These are phyloP conservation scores for Nysson spinosus DNA, from an alignment of 2,888 invertebrate genomes.

Conservation along the genomic window DNA sequence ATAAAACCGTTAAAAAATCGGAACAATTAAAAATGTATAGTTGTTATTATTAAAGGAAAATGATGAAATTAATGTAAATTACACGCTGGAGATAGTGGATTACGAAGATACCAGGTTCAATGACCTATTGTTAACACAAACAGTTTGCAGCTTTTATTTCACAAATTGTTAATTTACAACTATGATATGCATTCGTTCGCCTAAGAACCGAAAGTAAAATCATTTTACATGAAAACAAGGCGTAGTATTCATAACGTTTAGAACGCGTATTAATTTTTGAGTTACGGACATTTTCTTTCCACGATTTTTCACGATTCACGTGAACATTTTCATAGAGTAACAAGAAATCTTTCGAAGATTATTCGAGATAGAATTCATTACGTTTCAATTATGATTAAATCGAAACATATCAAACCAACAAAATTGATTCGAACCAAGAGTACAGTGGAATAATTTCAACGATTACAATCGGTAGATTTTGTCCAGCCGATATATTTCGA, in stretches of 20 bases:
- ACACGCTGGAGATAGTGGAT: slow-evolving; percentile 6
- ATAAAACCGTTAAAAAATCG: too few relatives aligned
- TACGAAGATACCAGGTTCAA: slow-evolving; percentile 38
- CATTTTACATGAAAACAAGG: slow-evolving; percentile 55
- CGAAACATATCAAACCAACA: too few relatives aligned
- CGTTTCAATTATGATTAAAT: too few relatives aligned
- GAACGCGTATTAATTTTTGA: slow-evolving; percentile 51
- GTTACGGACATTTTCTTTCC: slow-evolving; percentile 44
- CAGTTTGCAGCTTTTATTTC: slow-evolving; percentile 86
- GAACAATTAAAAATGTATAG: not conserved
- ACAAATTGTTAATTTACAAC: slow-evolving; percentile 92
- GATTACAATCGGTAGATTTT: too few relatives aligned
- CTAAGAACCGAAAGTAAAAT: slow-evolving; percentile 80
- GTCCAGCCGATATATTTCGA: too few relatives aligned
- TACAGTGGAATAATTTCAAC: too few relatives aligned
- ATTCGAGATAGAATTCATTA: slow-evolving; percentile 13
- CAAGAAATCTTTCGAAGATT: slow-evolving; percentile 11
- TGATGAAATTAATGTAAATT: not conserved
- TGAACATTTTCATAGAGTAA: slow-evolving; percentile 4
- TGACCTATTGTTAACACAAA: slow-evolving; percentile 74
- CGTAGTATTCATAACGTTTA: slow-evolving; percentile 55
- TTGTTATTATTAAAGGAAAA: not conserved
- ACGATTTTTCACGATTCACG: slow-evolving; percentile 17
- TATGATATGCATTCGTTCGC: slow-evolving; percentile 94
- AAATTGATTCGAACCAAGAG: too few relatives aligned